Evolutionary conservation across 2,113 vertebrate genomes (phyloP).

Genomic region (Meriones unguiculatus): DNA sequence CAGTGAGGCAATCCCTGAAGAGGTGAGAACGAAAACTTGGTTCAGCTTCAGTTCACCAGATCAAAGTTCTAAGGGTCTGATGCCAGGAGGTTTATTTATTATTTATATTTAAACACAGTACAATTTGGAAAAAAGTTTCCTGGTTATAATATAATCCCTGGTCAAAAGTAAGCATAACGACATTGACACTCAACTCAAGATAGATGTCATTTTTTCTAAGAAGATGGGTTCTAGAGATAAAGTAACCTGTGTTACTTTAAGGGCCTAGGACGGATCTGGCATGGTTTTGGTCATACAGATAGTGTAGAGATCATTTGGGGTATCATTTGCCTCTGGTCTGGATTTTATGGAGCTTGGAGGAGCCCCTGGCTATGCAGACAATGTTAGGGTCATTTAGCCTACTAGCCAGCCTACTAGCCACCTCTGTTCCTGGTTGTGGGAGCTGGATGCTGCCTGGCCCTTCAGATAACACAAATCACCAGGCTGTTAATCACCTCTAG

Average conservation of each 20-base stretch:
- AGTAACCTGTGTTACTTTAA: background rate
- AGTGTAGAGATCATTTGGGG: background rate
- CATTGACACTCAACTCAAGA: background rate
- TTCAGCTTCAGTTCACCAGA: background rate
- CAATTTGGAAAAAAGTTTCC: background rate
- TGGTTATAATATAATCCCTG: background rate
- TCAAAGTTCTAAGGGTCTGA: background rate
- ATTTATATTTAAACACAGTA: background rate
- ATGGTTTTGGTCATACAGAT: background rate
- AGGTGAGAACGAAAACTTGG: background rate
- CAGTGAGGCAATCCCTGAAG: background rate
- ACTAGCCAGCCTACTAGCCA: background rate
- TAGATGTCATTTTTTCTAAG: background rate
- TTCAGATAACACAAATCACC: background rate
- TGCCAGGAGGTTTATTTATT: background rate
- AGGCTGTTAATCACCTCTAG: background rate
- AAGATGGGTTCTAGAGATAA: background rate
- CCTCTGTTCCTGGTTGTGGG: background rate
- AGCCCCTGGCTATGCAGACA: background rate
- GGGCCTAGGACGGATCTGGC: background rate
- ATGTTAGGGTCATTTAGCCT: background rate
- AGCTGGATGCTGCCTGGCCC: background rate
- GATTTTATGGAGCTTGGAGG: background rate
- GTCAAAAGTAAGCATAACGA: too few species aligned
- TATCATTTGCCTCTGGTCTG: background rate